Conservation (phyloP, 2,888 invertebrate species). For the Eupeodes latifasciatus region DNA sequence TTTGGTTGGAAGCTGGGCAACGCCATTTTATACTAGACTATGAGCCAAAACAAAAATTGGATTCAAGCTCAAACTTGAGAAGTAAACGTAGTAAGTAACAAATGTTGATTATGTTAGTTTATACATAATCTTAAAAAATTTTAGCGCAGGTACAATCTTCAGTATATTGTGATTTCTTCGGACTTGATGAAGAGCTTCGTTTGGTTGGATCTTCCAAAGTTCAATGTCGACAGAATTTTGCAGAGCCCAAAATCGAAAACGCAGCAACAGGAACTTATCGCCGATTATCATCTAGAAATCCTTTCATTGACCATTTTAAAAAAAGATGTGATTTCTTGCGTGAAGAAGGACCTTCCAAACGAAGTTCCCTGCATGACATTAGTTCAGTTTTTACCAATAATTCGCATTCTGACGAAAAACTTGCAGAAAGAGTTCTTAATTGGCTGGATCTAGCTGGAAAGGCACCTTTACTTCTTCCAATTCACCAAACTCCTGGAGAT, state of each 20-base stretch:
- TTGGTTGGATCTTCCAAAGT: slow-evolving; percentile 77
- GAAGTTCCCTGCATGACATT: slow-evolving; percentile 81
- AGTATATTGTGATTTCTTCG: slow-evolving; percentile 52
- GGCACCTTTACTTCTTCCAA: slow-evolving; percentile 78
- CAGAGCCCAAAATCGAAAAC: slow-evolving; percentile 2
- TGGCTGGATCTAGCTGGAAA: slow-evolving; percentile 92
- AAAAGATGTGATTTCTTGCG: slow-evolving; percentile 71
- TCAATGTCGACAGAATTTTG: slow-evolving; percentile 38
- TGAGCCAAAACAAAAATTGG: slow-evolving; percentile 79
- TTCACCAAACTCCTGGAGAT: not conserved
- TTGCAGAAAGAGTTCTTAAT: slow-evolving; percentile 90
- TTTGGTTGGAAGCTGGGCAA: slow-evolving; percentile 86
- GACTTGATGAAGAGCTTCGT: slow-evolving; percentile 56
- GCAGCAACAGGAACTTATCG: slow-evolving; percentile 52
- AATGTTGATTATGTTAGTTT: not conserved
- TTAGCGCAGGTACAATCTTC: slow-evolving; percentile 63
- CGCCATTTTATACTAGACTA: slow-evolving; percentile 83
- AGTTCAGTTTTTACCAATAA: slow-evolving; percentile 64
- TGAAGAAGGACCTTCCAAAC: slow-evolving; percentile 78
- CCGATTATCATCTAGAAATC: slow-evolving; percentile 65
- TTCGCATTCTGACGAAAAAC: slow-evolving; percentile 82
- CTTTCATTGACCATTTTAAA: slow-evolving; percentile 75
- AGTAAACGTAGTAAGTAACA: slow-evolving; percentile 63
- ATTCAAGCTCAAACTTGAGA: slow-evolving; percentile 17
- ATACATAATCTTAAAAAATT: not conserved